Evolutionary conservation across 2,888 invertebrate species (phyloP), one percentile per base, ranked within the genome.

Genomic region (Ceratothoa steindachneri): DNA sequence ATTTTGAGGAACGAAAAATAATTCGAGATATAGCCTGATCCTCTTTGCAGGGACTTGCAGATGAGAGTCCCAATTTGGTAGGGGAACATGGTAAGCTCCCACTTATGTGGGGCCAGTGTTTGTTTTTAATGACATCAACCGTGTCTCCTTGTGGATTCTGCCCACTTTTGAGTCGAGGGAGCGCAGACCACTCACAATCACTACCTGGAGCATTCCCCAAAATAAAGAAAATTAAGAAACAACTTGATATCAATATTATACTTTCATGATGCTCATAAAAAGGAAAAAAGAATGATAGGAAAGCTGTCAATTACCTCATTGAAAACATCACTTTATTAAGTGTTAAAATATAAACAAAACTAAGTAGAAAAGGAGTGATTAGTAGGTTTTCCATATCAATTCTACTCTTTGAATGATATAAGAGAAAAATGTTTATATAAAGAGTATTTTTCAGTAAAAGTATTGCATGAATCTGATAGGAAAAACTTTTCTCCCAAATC

Each of bases 1-100:
- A 77, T 74, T 77, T 77, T 71, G 77, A 77, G 30, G 75, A 75
- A 31, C 77, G 69, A 68, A 77, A 77, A 51, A 75, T 72, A 64
- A 64, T 72, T 72, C 77, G 77, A 55, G 72, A 75, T 67, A 77
- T 67, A 55, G 70, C 30, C 41, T 73, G 67, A 66, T 71, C 70
- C 53, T 75, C 70, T 30, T 70, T 65, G 24, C 24, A 22, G 28
- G 76, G 76, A 55, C 76, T 76, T 55, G 76, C 68, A 52, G 76
- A 73, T 30, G 76, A 73, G 55, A 69, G 73, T 51, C 73, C 73
- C 64, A 73, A 70, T 55, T 66, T 68, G 55, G 73, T 72, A 28
- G 76, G 73, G 30, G 70, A 52, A 55, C 67, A 53, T 15, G 60
- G 60, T 24, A 60, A 60, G 24, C 60, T 60, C 22, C 60, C 60